Evolutionary conservation across 2,113 vertebrate species (phyloP).

Genomic region (Myrmophylax atrothorax): DNA sequence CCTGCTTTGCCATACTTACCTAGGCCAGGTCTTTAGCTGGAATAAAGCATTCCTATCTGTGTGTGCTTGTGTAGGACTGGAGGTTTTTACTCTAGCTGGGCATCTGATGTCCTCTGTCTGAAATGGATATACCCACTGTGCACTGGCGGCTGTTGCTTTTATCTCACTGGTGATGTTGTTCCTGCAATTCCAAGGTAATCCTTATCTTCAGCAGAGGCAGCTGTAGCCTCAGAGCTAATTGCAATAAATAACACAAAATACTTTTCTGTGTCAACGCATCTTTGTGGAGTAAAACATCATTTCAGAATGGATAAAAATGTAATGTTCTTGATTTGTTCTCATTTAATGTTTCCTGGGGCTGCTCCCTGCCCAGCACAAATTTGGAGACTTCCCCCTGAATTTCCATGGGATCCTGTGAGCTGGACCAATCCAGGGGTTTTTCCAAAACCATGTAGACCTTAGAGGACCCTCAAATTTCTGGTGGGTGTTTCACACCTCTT

Average conservation of each 20-base stretch:
- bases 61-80: not conserved
- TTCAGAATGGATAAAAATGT: not conserved
- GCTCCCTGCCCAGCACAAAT: not conserved
- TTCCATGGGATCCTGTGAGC: fast-evolving
- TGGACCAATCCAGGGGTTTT: not conserved
- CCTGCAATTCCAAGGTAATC: not conserved
- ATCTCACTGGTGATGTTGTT: not conserved
- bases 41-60: not conserved
- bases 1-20: not conserved
- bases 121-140: not conserved
- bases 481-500: not conserved
- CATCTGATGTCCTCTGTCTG: not conserved
- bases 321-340: not conserved
- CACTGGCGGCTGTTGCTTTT: not conserved
- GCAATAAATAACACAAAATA: not conserved
- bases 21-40: not conserved
- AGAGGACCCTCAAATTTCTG: not conserved
- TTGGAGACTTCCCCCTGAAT: not conserved
- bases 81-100: fast-evolving
- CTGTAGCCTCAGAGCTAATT: not conserved
- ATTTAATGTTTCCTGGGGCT: not conserved
- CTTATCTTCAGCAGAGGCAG: not conserved
- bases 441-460: not conserved
- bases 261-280: not conserved
- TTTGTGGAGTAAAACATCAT: not conserved